These are phyloP conservation scores for Aspiorhynchus laticeps DNA, from an alignment of 2,113 vertebrate genomes.

Conservation along the genomic window DNA sequence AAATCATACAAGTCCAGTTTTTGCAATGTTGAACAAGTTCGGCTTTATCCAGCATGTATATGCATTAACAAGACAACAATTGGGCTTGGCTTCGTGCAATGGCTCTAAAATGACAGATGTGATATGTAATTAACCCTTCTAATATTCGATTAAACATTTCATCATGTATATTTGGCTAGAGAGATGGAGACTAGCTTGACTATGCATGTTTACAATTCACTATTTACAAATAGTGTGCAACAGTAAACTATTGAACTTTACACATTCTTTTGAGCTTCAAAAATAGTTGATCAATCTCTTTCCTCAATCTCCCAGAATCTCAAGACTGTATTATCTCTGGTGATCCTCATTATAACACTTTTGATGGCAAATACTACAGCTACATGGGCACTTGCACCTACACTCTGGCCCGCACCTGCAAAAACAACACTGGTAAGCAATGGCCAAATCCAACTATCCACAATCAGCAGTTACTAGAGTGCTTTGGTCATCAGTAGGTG, in stretches of 20 bases:
- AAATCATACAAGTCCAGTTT: not conserved
- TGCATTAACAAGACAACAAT: not conserved
- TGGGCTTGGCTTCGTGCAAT: not conserved
- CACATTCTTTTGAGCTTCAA: not conserved
- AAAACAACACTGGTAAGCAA: constrained; percentile 70
- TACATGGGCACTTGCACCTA: constrained; percentile 90
- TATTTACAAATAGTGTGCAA: not conserved
- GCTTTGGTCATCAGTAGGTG: not conserved
- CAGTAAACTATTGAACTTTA: not conserved
- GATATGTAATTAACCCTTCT: not conserved
- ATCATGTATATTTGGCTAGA: not conserved
- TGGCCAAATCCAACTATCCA: not conserved
- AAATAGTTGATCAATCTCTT: not conserved
- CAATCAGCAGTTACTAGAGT: not conserved
- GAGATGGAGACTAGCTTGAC: not conserved
- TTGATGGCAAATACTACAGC: constrained; percentile 78
- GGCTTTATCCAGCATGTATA: not conserved
- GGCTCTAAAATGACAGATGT: not conserved
- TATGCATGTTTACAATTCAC: not conserved
- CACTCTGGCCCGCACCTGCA: constrained; percentile 75
- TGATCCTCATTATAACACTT: constrained; percentile 86
- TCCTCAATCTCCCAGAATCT: constrained; percentile 59
- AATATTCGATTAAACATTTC: not conserved
- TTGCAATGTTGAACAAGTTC: not conserved
- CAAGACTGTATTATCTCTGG: constrained; percentile 82